Base-by-base conservation (phyloP, 2,113 vertebrate genomes). In the Propithecus coquereli region DNA sequence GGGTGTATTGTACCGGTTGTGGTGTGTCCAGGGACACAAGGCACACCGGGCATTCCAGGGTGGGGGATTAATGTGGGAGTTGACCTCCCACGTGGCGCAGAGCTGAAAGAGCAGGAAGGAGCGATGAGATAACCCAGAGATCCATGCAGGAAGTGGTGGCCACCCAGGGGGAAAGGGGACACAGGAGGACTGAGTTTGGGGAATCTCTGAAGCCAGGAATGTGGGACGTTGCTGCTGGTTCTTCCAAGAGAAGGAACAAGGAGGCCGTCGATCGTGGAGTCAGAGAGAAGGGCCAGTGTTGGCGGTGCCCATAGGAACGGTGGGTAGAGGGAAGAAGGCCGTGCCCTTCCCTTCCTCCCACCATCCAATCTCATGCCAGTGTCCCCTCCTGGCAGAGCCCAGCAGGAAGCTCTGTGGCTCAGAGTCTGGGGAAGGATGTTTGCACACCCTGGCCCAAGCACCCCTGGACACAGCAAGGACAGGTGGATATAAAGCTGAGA, bases 341-440 rank as follows among this genome's bases (percentile, higher is more conserved):
- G 3, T 1, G 14, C 7, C 17, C 14, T 54, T 32, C 30, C 1
- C 27, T 13, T 23, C 65, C 52, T n/a, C 54, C 65, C 12, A 2
- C 22, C 3, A 1, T n/a, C 65, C 27, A 0, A 40, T 2, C 8
- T n/a, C 22, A 7, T 10, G 7, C 10, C 0, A 9, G 43, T 1
- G 54, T 23, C 16, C 30, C 13, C 5, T 8, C 47, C 8, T 37
- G 87, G 59, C 37, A 66, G 32, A 25, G 50, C n/a, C 50, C 37
- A 13, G 6, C 0, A 17, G 70, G 40, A 84, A 25, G 32, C 43
- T 65, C 23, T 3, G 11, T 5, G 57, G 30, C 14, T n/a, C 17
- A 6, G 3, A 8, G 77, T 37, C 47, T 43, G 65, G 70, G 70
- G 37, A 71, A 43, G 20, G 54, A 43, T 7, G 1, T 6, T 16